phyloP scores from a whole-genome alignment of 2,888 invertebrate genomes.

The Lasioglossum zephyrum region DNA sequence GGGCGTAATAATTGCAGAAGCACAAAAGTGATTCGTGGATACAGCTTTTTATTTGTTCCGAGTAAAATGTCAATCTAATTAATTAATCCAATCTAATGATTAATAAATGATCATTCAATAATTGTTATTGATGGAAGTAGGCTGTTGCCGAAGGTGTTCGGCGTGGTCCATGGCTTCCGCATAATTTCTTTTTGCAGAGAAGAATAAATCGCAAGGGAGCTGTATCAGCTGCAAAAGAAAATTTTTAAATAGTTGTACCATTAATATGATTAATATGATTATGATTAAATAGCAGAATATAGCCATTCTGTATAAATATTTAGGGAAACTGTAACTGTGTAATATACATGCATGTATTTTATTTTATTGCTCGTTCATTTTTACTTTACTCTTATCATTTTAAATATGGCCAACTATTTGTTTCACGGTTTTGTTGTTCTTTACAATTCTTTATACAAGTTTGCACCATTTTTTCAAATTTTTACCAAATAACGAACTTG shows the following conservation, averaged over 20 bases:
- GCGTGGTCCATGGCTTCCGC: constrained; percentile 9
- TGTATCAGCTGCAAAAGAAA: constrained; percentile 35
- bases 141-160: constrained; percentile 32
- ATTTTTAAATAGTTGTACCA: not conserved
- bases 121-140: constrained; percentile 15
- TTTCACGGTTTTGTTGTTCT: too few relatives aligned
- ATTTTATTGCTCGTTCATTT: too few relatives aligned
- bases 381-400: too few relatives aligned
- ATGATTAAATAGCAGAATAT: not conserved
- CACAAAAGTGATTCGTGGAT: not conserved
- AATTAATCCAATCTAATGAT: too few relatives aligned
- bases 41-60: constrained; percentile 31
- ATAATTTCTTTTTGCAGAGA: constrained; percentile 17
- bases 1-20: not conserved
- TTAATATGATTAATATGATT: too few relatives aligned
- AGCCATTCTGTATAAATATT: too few relatives aligned
- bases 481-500: too few relatives aligned
- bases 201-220: constrained; percentile 46
- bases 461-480: too few relatives aligned
- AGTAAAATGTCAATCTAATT: not conserved
- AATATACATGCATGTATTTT: too few relatives aligned
- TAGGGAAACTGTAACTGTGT: too few relatives aligned
- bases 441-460: too few relatives aligned
- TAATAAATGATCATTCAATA: constrained; percentile 11
- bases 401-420: too few relatives aligned